These are phyloP conservation scores for Eristalis pertinax DNA, from an alignment of 2,888 invertebrate genomes.

Conservation along the genomic window DNA sequence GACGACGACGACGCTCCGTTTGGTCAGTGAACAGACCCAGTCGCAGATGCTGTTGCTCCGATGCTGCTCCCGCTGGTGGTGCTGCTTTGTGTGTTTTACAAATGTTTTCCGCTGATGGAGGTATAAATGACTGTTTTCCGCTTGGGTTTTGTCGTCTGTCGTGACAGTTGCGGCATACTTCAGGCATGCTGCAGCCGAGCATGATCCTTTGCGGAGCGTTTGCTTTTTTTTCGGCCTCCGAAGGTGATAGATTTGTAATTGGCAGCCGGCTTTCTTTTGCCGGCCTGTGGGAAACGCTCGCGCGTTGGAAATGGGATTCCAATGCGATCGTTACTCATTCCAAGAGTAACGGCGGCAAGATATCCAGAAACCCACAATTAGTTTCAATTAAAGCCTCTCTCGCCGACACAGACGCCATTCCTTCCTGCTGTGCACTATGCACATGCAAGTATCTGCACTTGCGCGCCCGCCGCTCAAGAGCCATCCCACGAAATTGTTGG, in stretches of 20 bases:
- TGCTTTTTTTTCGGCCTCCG: slow-evolving; percentile 41
- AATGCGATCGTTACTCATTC: slow-evolving; percentile 62
- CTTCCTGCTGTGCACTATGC: slow-evolving; percentile 34
- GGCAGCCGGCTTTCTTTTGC: slow-evolving; percentile 61
- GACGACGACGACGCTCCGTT: slow-evolving; percentile 28
- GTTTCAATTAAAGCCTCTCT: slow-evolving; percentile 55
- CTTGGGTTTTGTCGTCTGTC: slow-evolving; percentile 68
- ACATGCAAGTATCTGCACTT: slow-evolving; percentile 50
- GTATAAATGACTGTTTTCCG: slow-evolving; percentile 72
- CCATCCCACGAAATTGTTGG: slow-evolving; percentile 55
- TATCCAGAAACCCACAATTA: slow-evolving; percentile 11
- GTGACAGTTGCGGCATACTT: slow-evolving; percentile 70
- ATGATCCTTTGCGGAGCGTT: slow-evolving; percentile 55
- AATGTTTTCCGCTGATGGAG: slow-evolving; percentile 70
- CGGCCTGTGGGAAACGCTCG: slow-evolving; percentile 49
- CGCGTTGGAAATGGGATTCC: slow-evolving; percentile 60
- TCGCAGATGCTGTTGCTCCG: slow-evolving; percentile 20
- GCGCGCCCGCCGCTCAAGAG: slow-evolving; percentile 33
- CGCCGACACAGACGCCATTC: background rate
- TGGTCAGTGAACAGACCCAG: slow-evolving; percentile 16
- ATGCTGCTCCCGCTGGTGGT: slow-evolving; percentile 12
- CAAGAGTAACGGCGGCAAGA: slow-evolving; percentile 21
- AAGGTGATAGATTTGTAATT: slow-evolving; percentile 71
- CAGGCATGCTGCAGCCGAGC: slow-evolving; percentile 47
- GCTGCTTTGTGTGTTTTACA: slow-evolving; percentile 66